Evolutionary conservation across 1,140 invertebrate genomes (phyloP).

Genomic region (Saccostrea glomerata): DNA sequence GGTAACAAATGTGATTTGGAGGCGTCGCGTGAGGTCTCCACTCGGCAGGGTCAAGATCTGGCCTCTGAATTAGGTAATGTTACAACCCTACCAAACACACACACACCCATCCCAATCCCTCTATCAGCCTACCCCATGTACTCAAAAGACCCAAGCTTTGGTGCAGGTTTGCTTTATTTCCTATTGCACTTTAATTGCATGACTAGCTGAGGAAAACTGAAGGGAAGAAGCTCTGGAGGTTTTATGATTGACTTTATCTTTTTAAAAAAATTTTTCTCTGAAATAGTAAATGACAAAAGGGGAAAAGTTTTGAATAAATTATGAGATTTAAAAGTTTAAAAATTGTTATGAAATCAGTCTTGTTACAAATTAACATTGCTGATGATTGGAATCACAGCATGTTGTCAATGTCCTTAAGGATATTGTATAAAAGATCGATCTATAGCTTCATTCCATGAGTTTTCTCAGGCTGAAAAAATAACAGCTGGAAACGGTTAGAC

Average conservation of each 20-base stretch:
- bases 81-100: conserved; percentile 22
- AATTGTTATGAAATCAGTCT: no score
- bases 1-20: conserved; percentile 99
- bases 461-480: background rate
- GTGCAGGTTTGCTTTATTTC: background rate
- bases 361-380: no score
- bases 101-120: background rate
- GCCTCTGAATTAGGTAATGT: conserved; percentile 91
- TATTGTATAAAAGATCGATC: no score
- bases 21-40: conserved; percentile 97
- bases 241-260: no score
- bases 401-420: no score
- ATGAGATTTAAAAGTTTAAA: no score
- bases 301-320: no score
- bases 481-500: background rate
- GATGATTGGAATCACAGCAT: no score
- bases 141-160: background rate
- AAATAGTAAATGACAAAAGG: no score
- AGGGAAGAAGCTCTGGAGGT: background rate
- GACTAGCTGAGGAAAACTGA: background rate
- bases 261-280: no score
- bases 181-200: background rate
- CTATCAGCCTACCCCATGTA: background rate
- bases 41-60: conserved; percentile 95
- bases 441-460: background rate